Evolutionary conservation across 2,888 invertebrate species (phyloP), one percentile per base, ranked within the genome.

Genomic region (Troides oblongomaculatus): DNA sequence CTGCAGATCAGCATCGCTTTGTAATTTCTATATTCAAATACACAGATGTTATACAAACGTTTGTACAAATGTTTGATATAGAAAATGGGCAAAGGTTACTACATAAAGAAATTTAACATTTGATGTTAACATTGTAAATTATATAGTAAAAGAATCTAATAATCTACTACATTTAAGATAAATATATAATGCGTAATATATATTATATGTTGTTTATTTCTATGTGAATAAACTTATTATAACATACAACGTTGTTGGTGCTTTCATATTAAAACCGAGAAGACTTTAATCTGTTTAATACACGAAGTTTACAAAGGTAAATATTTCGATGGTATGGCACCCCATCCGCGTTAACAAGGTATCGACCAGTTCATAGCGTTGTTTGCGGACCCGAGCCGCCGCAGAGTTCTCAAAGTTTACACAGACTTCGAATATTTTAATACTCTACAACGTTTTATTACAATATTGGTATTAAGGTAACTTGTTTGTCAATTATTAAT

Each of bases 1-100:
- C 69, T 92, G 89, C 30, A 89, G 59, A 25, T 87, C 86, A 0
- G 83, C 90, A 76, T 91, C 90, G 63, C 76, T 79, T 65, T 80
- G 78, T 23, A 80, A 46, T 73, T 78, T 78, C 82, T 81, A 68
- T 74, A 73, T 39, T 30, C 61, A 39, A 59, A 30, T 59, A 10
- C 21, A 7, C 1, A 46, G 5, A 50, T 50, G 3, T 50, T 50
- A 50, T 50, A 50, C 17, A 1, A n/a, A n/a, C n/a, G 18, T n/a
- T n/a, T 53, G n/a, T 53, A 7, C 53, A n/a, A 53, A 53, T 6
- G 5, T 53, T 53, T 53, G 18, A 10, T 4, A 53, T 53, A 18
- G 18, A n/a, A 2, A 50, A 18, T 17, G 5, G 14, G 2, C 2
- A 50, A 50, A 50, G 18, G 17, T 14, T 50, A 50, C 14, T 50